Percentiles rank a stretch among this genome's conserved stretches.
phyloP scores from a whole-genome alignment of 2,113 vertebrate species.

The Psittacus erithacus region DNA sequence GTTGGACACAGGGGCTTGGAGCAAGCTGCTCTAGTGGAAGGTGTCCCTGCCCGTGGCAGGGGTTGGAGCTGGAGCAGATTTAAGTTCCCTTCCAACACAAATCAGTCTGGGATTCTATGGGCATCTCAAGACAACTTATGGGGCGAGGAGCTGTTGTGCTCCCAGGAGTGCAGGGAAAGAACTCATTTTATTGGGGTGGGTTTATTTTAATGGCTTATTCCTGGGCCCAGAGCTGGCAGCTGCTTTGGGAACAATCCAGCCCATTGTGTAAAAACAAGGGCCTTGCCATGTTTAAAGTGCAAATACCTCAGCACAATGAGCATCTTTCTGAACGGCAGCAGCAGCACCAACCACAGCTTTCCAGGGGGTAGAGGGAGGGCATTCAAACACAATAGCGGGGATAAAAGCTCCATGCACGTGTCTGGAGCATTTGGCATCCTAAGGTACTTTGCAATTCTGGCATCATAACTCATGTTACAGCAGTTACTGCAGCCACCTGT shows the following conservation, averaged over 20 bases:
- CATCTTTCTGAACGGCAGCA: neutral
- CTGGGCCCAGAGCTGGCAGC: neutral
- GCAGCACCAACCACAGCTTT: neutral
- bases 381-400: neutral
- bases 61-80: neutral
- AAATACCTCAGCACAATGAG: conserved; percentile 54
- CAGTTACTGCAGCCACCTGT: rapidly evolving
- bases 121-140: neutral
- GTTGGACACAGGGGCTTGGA: no score
- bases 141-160: neutral
- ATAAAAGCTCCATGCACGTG: rapidly evolving
- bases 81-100: neutral
- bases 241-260: neutral
- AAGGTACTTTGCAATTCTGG: neutral
- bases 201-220: neutral
- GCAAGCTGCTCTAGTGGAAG: neutral
- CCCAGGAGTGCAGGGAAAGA: neutral
- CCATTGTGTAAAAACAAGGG: neutral
- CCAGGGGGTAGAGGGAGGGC: neutral
- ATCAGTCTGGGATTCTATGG: neutral
- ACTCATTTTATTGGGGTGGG: neutral
- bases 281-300: neutral
- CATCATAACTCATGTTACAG: rapidly evolving
- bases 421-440: rapidly evolving
- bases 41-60: neutral